Percentiles rank a stretch among this genome's conserved stretches.
These are phyloP conservation scores for Cathartes aura DNA, from an alignment of 2,113 vertebrate genomes.

Conservation along the genomic window DNA sequence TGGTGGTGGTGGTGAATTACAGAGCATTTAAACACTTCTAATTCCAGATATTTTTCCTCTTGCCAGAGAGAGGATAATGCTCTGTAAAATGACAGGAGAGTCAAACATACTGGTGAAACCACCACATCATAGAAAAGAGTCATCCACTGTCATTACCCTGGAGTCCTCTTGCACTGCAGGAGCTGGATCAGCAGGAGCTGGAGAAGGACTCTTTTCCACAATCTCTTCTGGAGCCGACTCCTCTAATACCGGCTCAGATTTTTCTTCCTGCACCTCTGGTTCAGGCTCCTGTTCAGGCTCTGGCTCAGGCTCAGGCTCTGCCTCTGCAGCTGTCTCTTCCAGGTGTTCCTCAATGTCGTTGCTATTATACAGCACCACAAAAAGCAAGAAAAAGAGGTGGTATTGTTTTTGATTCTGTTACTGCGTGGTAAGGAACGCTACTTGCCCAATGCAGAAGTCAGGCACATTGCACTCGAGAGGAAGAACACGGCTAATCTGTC, in stretches of 20 bases:
- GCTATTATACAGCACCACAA: conserved; percentile 64
- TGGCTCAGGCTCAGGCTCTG: conserved; percentile 83
- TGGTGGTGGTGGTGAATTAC: neutral
- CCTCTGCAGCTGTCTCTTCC: conserved; percentile 85
- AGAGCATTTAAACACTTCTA: neutral
- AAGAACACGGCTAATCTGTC: neutral
- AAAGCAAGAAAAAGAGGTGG: neutral
- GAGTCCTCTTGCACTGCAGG: conserved; percentile 87
- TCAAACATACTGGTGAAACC: neutral
- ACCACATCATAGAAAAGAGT: neutral
- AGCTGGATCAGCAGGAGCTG: conserved; percentile 83
- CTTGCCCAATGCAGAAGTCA: neutral
- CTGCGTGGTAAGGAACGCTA: neutral
- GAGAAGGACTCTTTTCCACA: conserved; percentile 83
- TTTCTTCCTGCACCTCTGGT: conserved; percentile 79
- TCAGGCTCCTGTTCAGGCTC: conserved; percentile 85
- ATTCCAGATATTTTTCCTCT: neutral
- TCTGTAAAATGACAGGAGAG: neutral
- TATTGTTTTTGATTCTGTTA: neutral
- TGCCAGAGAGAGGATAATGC: neutral
- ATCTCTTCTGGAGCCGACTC: conserved; percentile 76
- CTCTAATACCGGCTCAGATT: conserved; percentile 73
- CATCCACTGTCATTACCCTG: conserved; percentile 74
- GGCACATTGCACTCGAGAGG: neutral
- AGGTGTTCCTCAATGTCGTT: conserved; percentile 86